These are phyloP conservation scores for Germaria angustata DNA, from an alignment of 2,888 invertebrate species.

Conservation along the genomic window DNA sequence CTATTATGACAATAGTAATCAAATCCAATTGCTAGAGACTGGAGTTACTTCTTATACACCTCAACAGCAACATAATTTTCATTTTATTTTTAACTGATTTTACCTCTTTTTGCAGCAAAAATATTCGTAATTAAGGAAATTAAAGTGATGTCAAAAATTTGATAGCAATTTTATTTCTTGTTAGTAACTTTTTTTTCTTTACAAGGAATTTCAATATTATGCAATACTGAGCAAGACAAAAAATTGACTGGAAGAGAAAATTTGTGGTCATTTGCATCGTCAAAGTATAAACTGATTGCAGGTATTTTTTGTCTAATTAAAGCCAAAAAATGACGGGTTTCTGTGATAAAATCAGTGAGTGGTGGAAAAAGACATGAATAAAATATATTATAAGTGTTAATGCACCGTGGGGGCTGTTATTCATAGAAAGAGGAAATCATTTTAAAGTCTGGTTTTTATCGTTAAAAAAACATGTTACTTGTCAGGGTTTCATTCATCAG, in stretches of 20 bases:
- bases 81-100: conserved; percentile 21
- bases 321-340: background rate
- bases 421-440: too few relatives aligned
- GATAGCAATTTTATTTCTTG: conserved; percentile 36
- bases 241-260: background rate
- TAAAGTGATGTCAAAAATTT: conserved; percentile 47
- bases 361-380: conserved; percentile 2
- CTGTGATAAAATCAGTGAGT: background rate
- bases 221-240: background rate
- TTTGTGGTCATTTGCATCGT: conserved; percentile 14
- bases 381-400: too few relatives aligned
- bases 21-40: conserved; percentile 58
- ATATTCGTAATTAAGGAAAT: conserved; percentile 43
- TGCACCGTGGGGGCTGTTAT: too few relatives aligned
- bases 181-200: background rate
- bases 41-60: conserved; percentile 18
- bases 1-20: conserved; percentile 66
- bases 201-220: conserved; percentile 37
- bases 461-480: too few relatives aligned
- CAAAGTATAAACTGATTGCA: background rate
- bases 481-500: too few relatives aligned
- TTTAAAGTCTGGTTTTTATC: too few relatives aligned
- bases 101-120: background rate
- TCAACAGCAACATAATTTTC: background rate
- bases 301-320: conserved; percentile 14